A percentile compares a stretch with the other conserved stretches of the same genome.
Evolutionary conservation across 2,113 vertebrate species (phyloP).

Genomic region (Cranoglanis bouderius): DNA sequence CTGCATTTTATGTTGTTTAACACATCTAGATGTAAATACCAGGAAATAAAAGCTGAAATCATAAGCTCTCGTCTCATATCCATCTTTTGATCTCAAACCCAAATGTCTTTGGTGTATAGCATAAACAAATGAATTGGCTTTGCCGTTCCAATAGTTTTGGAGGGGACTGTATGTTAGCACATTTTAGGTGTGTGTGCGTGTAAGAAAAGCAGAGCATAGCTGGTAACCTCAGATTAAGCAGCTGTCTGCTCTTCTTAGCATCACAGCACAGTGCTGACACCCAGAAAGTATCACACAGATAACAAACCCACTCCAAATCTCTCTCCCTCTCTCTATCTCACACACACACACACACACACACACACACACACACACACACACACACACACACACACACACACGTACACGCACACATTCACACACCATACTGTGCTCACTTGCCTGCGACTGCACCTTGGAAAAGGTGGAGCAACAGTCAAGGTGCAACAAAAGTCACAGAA

Average conservation of each 20-base stretch:
- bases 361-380: background rate
- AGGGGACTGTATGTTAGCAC: too few relatives aligned
- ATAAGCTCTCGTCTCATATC: too few relatives aligned
- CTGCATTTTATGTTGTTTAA: too few relatives aligned
- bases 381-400: background rate
- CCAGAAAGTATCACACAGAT: slow-evolving; percentile 33
- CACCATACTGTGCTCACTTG: background rate
- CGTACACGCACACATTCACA: background rate
- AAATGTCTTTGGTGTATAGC: too few relatives aligned
- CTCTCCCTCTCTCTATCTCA: background rate
- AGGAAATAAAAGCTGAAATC: too few relatives aligned
- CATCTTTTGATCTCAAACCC: too few relatives aligned
- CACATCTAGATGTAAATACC: too few relatives aligned
- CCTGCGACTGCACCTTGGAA: background rate
- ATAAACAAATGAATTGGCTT: too few relatives aligned
- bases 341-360: background rate
- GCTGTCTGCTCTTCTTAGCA: slow-evolving; percentile 28
- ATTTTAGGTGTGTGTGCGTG: slow-evolving; percentile 31
- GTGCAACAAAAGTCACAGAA: slow-evolving; percentile 14
- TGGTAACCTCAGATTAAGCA: slow-evolving; percentile 41
- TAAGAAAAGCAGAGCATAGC: slow-evolving; percentile 22
- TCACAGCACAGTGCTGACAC: slow-evolving; percentile 39
- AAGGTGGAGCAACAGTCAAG: slow-evolving; percentile 1
- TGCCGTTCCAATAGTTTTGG: too few relatives aligned
- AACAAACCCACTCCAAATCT: background rate